A percentile compares a stretch with the other conserved stretches of the same genome.
Evolutionary conservation across 1,140 invertebrate species (phyloP).

Genomic region (Drosophila azteca): DNA sequence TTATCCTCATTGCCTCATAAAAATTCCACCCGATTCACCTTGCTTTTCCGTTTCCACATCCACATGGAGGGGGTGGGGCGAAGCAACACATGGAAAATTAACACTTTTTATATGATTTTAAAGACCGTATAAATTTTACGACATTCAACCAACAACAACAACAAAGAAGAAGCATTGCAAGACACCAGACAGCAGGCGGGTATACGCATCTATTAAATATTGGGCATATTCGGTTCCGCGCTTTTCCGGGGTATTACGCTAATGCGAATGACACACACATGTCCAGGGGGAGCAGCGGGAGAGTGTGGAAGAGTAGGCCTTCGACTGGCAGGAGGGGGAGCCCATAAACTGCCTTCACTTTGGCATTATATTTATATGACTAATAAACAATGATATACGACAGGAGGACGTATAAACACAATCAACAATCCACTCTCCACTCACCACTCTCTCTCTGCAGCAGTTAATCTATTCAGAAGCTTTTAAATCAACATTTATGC

Average conservation of each 20-base stretch:
- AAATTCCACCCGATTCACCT: constrained; percentile 53
- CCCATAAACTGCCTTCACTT: constrained; percentile 52
- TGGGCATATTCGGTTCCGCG: constrained; percentile 18
- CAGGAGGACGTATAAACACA: constrained; percentile 39
- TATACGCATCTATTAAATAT: constrained; percentile 58
- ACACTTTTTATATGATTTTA: constrained; percentile 80
- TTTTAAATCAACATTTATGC: constrained; percentile 48
- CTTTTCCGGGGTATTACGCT: constrained; percentile 73
- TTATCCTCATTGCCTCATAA: constrained; percentile 67
- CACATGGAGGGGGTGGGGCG: not conserved
- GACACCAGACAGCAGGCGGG: not conserved
- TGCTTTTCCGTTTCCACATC: constrained; percentile 43
- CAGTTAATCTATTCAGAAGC: constrained; percentile 16
- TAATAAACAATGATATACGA: constrained; percentile 67
- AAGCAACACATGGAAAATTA: constrained; percentile 76
- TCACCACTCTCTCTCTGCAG: not conserved
- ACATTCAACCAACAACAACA: constrained; percentile 34
- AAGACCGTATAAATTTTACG: constrained; percentile 76
- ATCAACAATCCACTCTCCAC: constrained; percentile 4
- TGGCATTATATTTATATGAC: constrained; percentile 72
- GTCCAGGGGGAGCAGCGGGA: no score
- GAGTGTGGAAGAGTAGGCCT: not conserved
- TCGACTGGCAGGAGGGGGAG: constrained; percentile 1
- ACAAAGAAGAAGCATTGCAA: constrained; percentile 22
- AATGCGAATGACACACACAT: constrained; percentile 57